phyloP scores from a whole-genome alignment of 2,888 invertebrate species.

The Colletes collaris region DNA sequence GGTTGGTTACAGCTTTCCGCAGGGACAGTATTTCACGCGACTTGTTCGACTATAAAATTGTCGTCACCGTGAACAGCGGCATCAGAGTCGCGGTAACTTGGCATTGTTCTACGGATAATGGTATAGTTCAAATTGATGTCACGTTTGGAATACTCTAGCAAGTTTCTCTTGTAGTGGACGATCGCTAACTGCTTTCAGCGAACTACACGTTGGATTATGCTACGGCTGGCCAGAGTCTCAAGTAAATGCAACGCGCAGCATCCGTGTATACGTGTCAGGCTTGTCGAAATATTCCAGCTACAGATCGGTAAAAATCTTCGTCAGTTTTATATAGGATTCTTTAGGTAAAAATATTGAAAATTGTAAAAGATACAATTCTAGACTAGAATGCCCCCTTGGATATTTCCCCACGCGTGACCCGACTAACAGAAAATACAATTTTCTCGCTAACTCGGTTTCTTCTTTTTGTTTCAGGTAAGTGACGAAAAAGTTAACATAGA shows the following conservation, averaged over 20 bases:
- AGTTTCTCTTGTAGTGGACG: constrained; percentile 36
- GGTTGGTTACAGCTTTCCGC: too few species aligned
- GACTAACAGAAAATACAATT: too few species aligned
- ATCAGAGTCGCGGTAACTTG: constrained; percentile 1
- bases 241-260: constrained; percentile 20
- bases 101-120: constrained; percentile 41
- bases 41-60: constrained; percentile 9
- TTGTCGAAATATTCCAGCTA: constrained; percentile 3
- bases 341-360: too few species aligned
- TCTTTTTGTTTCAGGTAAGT: too few species aligned
- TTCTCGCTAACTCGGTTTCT: too few species aligned
- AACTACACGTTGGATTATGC: constrained; percentile 49
- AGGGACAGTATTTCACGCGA: too few species aligned
- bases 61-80: not conserved
- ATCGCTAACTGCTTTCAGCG: constrained; percentile 40
- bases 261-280: constrained; percentile 4
- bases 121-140: constrained; percentile 46
- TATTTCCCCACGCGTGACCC: too few species aligned
- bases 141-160: constrained; percentile 39
- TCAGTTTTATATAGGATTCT: too few species aligned
- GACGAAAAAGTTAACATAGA: too few species aligned
- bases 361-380: too few species aligned
- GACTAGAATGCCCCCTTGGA: too few species aligned
- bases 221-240: constrained; percentile 21
- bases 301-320: too few species aligned